A percentile compares a stretch with the other conserved stretches of the same genome.
phyloP scores from a whole-genome alignment of 2,888 invertebrate genomes.

The Pandemis cinnamomeana region DNA sequence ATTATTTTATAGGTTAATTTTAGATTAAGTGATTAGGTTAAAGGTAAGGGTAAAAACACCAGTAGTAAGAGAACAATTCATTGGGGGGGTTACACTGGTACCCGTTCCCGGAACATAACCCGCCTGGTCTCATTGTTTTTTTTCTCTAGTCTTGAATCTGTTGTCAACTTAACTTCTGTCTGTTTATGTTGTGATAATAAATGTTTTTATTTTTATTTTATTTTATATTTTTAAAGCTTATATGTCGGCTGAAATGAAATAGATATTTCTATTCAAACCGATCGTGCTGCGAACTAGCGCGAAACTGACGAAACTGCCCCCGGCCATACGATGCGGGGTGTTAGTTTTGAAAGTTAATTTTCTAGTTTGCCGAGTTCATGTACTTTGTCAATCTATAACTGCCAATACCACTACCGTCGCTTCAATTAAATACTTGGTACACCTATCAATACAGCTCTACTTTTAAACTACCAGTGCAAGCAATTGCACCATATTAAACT shows the following conservation, averaged over 20 bases:
- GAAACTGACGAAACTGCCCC: slow-evolving; percentile 59
- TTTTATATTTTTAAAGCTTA: background rate
- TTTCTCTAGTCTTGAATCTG: too few species aligned
- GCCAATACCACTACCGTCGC: slow-evolving; percentile 28
- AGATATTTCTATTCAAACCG: slow-evolving; percentile 22
- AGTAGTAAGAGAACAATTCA: too few species aligned
- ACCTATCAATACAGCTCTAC: background rate
- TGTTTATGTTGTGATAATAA: too few species aligned
- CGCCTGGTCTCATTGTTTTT: too few species aligned
- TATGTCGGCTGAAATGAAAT: background rate
- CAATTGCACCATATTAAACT: too few species aligned
- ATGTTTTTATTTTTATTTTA: too few species aligned
- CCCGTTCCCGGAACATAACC: too few species aligned
- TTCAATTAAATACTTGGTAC: slow-evolving; percentile 11
- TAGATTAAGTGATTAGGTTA: too few species aligned
- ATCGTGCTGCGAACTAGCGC: slow-evolving; percentile 42
- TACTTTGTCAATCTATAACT: slow-evolving; percentile 65
- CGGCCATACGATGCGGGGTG: slow-evolving; percentile 47
- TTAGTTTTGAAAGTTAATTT: slow-evolving; percentile 75
- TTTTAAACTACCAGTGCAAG: background rate
- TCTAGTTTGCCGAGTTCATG: slow-evolving; percentile 68
- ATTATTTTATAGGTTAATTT: too few species aligned
- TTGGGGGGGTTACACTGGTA: too few species aligned
- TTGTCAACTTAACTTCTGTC: too few species aligned
- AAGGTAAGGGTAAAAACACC: too few species aligned